These are phyloP conservation scores for Cinclus cinclus DNA, from an alignment of 2,113 vertebrate species.

Conservation along the genomic window DNA sequence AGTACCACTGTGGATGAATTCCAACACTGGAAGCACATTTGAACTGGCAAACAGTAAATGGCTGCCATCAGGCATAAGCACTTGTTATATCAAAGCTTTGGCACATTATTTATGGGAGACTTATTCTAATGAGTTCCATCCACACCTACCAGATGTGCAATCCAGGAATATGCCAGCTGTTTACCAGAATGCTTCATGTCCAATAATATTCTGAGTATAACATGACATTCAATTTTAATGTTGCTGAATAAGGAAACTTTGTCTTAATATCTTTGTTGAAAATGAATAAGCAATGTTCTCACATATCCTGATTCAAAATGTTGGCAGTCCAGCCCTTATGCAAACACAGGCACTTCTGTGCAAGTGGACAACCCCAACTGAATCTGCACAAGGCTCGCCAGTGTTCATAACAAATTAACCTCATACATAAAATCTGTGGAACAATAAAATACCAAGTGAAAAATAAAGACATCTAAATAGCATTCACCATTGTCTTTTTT, in stretches of 20 bases:
- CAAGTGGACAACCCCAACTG: not conserved
- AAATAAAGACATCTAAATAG: not conserved
- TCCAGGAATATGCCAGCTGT: constrained; percentile 50
- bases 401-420: not conserved
- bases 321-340: not conserved
- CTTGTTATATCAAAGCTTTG: constrained; percentile 65
- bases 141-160: constrained; percentile 69
- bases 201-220: constrained; percentile 9
- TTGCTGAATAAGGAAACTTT: constrained; percentile 30
- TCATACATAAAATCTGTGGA: not conserved
- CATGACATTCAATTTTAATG: constrained; percentile 30
- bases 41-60: constrained; percentile 69
- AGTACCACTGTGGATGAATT: constrained; percentile 60
- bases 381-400: not conserved
- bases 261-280: not conserved
- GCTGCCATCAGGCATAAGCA: constrained; percentile 54
- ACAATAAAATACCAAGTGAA: not conserved
- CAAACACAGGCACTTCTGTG: not conserved
- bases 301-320: not conserved
- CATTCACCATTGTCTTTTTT: not conserved
- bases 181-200: constrained; percentile 50
- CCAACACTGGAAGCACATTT: constrained; percentile 59
- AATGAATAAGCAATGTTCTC: not conserved
- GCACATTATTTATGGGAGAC: constrained; percentile 64
- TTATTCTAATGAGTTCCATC: constrained; percentile 68